phyloP scores from a whole-genome alignment of 2,113 vertebrate species.

The Chlamydotis undulata region DNA sequence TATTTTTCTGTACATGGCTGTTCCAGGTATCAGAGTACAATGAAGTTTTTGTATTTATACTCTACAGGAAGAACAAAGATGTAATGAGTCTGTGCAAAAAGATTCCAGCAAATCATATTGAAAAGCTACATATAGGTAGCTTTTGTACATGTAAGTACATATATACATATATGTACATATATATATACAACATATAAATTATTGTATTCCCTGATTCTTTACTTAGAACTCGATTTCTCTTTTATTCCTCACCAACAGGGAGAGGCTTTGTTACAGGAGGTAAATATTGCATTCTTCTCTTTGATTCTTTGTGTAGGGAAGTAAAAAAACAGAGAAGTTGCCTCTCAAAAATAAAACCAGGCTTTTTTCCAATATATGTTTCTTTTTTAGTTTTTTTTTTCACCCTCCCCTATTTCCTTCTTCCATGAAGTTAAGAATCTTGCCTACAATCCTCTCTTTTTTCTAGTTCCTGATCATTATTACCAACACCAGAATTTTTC shows the following conservation, averaged over 20 bases:
- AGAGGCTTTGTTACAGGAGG: background rate
- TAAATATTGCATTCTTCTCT: background rate
- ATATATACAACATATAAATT: background rate
- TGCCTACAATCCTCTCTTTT: background rate
- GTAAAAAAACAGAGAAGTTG: background rate
- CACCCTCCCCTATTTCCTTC: accelerated
- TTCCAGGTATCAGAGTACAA: background rate
- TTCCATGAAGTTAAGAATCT: background rate
- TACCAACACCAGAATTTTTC: background rate
- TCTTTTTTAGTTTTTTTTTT: background rate
- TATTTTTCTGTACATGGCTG: background rate
- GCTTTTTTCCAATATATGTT: background rate
- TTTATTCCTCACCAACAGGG: background rate
- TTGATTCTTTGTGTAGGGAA: background rate
- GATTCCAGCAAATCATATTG: background rate
- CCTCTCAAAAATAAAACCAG: background rate
- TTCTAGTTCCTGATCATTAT: background rate
- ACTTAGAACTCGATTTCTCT: background rate
- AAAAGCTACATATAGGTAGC: background rate
- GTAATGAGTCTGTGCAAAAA: background rate
- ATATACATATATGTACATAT: no score
- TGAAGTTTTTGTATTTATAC: background rate
- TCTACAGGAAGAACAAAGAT: background rate
- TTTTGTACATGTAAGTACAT: background rate
- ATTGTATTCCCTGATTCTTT: background rate